phyloP scores from a whole-genome alignment of 2,113 vertebrate species.

The Notechis scutatus region DNA sequence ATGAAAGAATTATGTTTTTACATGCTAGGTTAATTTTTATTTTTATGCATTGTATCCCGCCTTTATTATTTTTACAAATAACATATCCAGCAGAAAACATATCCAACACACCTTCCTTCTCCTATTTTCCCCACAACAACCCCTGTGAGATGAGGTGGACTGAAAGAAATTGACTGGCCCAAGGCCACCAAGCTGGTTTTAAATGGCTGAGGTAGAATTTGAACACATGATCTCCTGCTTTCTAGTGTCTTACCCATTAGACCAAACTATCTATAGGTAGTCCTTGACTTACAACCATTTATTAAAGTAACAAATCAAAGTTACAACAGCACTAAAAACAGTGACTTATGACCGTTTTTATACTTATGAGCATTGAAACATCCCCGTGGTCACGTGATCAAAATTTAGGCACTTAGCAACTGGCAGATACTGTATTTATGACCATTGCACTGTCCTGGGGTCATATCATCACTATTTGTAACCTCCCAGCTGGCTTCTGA shows the following conservation, averaged over 20 bases:
- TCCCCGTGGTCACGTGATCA: neutral
- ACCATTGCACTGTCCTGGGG: neutral
- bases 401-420: neutral
- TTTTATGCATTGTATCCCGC: neutral
- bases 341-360: neutral
- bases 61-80: neutral
- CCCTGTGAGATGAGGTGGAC: neutral
- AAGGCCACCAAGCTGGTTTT: neutral
- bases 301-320: neutral
- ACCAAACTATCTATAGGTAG: neutral
- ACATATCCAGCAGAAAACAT: neutral
- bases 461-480: neutral
- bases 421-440: neutral
- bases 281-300: neutral
- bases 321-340: neutral
- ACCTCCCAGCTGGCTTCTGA: neutral
- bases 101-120: neutral
- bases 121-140: neutral
- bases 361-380: neutral
- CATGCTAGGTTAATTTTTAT: neutral
- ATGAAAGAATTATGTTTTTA: conserved; percentile 36
- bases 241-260: neutral
- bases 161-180: neutral
- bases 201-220: neutral
- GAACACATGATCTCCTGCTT: neutral